Percentiles rank a stretch among this genome's conserved stretches.
These are phyloP conservation scores for Desoria tigrina DNA, from an alignment of 2,888 invertebrate species.

Conservation along the genomic window DNA sequence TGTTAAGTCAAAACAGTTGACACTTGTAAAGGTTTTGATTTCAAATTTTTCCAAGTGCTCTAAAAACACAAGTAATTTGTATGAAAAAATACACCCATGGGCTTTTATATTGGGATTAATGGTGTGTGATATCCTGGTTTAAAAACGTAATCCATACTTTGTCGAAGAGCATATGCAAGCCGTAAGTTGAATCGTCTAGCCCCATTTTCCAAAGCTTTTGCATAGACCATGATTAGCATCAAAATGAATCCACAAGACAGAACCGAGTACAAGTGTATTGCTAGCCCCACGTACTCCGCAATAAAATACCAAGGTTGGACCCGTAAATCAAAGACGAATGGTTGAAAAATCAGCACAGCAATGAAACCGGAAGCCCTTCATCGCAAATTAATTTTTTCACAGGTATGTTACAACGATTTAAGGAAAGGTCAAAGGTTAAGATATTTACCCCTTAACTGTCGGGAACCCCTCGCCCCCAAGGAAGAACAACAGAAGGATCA, in stretches of 20 bases:
- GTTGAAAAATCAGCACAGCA: neutral
- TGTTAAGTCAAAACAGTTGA: no score
- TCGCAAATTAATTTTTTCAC: no score
- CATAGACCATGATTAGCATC: neutral
- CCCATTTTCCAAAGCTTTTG: neutral
- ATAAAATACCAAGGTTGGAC: neutral
- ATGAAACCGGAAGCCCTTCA: neutral
- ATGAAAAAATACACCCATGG: no score
- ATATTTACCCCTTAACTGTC: neutral
- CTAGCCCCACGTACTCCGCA: neutral
- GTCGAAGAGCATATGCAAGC: neutral
- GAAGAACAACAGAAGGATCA: neutral
- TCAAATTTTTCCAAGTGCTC: no score
- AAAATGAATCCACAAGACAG: neutral
- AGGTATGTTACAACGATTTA: no score
- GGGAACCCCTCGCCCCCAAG: neutral
- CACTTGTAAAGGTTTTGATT: no score
- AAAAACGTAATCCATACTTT: neutral
- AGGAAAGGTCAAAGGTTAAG: no score
- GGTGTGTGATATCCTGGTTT: no score
- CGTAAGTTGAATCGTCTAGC: neutral
- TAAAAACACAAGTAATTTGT: no score
- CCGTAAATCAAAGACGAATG: neutral
- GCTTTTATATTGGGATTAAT: no score
- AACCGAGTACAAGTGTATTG: neutral